Evolutionary conservation across 2,797 vertebrate species (phyloP), one percentile per base, ranked within the genome.

Genomic region (Pyrocephalus nanus): DNA sequence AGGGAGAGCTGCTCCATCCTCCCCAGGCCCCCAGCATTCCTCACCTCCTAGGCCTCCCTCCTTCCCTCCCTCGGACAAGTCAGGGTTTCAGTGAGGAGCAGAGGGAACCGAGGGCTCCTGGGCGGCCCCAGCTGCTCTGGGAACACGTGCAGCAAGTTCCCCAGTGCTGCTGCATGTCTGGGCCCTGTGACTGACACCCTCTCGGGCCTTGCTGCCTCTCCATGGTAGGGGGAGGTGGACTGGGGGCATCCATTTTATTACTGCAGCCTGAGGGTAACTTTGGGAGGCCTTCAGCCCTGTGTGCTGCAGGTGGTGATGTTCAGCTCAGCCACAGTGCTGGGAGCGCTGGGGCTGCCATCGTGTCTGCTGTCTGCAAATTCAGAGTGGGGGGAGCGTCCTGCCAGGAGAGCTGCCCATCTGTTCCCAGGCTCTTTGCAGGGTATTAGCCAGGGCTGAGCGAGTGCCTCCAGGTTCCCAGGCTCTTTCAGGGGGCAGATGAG

Each of bases 1-100:
- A 97, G 98, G 98, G 98, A 98, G 94, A 95, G 90, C 95, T 95
- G 94, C 94, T 96, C 97, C 96, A 94, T 96, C 96, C 96, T 97
- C 97, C 97, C 96, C 97, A 97, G 96, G 89, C 96, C 95, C 97
- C 95, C 94, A 72, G 94, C 97, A 96, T 97, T 97, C 97, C 97
- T 97, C 96, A 92, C 95, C 95, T 96, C 89, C 58, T 53, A 94
- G 74, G 55, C 90, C 78, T 96, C 67, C 84, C 80, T 92, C 42
- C 93, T 84, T 83, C 60, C 77, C 60, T 86, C 78, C 80, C 72
- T 86, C 1, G 55, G 90, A 91, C 86, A 81, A 75, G 83, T 60
- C 17, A 5, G 66, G 76, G 30, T 89, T 93, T 91, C 58, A 82
- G 77, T 34, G 2, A 2, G 4, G 74, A 80, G 76, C 78, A 73